phyloP scores from a whole-genome alignment of 2,113 vertebrate species.

The Haliaeetus leucogaster region DNA sequence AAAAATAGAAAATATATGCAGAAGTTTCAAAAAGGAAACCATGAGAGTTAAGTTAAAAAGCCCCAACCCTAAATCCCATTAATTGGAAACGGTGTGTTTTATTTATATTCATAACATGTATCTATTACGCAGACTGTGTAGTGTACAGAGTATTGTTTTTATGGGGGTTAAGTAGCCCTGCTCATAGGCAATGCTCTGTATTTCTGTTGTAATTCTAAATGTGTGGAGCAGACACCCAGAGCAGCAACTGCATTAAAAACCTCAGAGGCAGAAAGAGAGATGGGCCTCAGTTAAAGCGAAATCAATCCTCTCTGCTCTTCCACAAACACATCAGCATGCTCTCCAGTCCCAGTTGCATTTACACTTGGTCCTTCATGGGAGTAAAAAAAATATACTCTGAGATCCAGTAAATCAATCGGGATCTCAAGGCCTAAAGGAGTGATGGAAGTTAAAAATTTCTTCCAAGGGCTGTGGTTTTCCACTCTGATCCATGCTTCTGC shows the following conservation, averaged over 20 bases:
- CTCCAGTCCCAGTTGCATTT: background rate
- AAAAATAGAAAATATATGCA: slow-evolving; percentile 54
- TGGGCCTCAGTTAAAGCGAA: background rate
- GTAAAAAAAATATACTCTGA: background rate
- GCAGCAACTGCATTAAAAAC: background rate
- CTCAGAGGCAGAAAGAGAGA: background rate
- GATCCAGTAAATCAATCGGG: background rate
- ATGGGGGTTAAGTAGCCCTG: background rate
- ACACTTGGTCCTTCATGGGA: background rate
- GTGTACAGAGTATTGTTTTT: background rate
- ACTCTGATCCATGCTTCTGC: background rate
- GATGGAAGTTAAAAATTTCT: background rate
- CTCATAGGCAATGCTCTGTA: background rate
- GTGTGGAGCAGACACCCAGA: background rate
- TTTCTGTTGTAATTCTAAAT: background rate
- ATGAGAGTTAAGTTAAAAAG: slow-evolving; percentile 1
- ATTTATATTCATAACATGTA: slow-evolving; percentile 22
- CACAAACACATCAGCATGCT: rapidly evolving
- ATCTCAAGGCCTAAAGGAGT: background rate
- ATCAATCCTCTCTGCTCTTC: background rate
- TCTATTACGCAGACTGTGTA: background rate
- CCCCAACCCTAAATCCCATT: background rate
- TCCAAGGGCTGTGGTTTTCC: background rate
- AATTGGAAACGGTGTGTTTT: background rate
- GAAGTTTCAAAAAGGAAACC: slow-evolving; percentile 36